Conservation (phyloP, 2,888 invertebrate species). For the Selenia dentaria region DNA sequence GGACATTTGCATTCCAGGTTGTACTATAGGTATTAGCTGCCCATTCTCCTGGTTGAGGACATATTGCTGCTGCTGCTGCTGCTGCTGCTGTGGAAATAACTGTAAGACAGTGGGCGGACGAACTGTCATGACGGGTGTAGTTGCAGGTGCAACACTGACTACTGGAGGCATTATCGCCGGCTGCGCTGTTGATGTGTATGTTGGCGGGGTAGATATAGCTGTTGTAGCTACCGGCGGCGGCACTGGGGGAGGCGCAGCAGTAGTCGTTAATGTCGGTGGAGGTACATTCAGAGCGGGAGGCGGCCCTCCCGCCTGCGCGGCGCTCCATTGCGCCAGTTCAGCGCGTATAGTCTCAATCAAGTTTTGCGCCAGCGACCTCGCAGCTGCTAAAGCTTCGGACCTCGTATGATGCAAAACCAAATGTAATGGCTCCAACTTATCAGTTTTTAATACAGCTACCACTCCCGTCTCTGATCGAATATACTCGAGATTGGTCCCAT, state of each 20-base stretch:
- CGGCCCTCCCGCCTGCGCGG: slow-evolving; percentile 71
- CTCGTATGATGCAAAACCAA: slow-evolving; percentile 90
- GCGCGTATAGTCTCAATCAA: slow-evolving; percentile 91
- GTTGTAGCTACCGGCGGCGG: slow-evolving; percentile 63
- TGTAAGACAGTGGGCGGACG: slow-evolving; percentile 75
- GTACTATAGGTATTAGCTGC: slow-evolving; percentile 78
- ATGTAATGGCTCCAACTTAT: slow-evolving; percentile 89
- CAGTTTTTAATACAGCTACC: slow-evolving; percentile 88
- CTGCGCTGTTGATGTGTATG: slow-evolving; percentile 59
- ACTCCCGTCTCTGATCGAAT: slow-evolving; percentile 92
- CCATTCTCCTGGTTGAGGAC: slow-evolving; percentile 77
- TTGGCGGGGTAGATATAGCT: slow-evolving; percentile 60
- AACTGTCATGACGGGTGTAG: slow-evolving; percentile 74
- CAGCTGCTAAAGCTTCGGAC: slow-evolving; percentile 87
- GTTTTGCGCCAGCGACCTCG: slow-evolving; percentile 90
- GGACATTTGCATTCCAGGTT: slow-evolving; percentile 73
- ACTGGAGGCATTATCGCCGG: slow-evolving; percentile 66
- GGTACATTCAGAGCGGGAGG: slow-evolving; percentile 72
- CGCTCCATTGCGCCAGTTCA: slow-evolving; percentile 80
- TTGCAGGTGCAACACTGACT: slow-evolving; percentile 69
- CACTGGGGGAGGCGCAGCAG: slow-evolving; percentile 59
- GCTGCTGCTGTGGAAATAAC: slow-evolving; percentile 64
- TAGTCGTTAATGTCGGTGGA: slow-evolving; percentile 66
- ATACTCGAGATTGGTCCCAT: slow-evolving; percentile 90
- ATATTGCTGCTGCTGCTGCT: slow-evolving; percentile 68